phyloP scores from a whole-genome alignment of 2,113 vertebrate species.

The Hyaena hyaena region DNA sequence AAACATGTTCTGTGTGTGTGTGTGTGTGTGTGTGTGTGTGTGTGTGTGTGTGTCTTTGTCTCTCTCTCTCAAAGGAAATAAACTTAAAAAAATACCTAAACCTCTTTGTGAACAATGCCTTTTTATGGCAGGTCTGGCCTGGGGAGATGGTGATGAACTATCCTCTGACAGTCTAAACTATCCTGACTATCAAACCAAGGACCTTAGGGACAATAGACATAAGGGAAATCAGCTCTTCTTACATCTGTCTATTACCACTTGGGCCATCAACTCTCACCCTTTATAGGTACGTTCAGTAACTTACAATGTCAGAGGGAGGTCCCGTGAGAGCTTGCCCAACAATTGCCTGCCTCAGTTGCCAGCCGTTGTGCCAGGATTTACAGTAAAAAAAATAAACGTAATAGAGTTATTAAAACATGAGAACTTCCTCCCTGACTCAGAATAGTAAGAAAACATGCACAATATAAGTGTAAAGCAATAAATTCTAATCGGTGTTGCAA shows the following conservation, averaged over 20 bases:
- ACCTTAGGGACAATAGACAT: not conserved
- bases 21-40: too few species aligned
- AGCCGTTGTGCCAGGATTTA: not conserved
- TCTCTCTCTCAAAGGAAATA: too few species aligned
- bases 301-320: not conserved
- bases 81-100: not conserved
- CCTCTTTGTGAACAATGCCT: not conserved
- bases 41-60: too few species aligned
- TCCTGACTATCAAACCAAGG: not conserved
- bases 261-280: not conserved
- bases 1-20: too few species aligned
- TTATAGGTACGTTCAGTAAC: not conserved
- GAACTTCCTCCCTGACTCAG: constrained; percentile 46
- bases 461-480: constrained; percentile 18
- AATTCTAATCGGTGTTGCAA: constrained; percentile 54
- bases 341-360: not conserved
- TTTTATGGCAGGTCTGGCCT: not conserved
- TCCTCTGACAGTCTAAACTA: not conserved
- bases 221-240: not conserved
- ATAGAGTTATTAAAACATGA: constrained; percentile 36
- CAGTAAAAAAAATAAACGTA: not conserved
- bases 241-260: not conserved
- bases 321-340: not conserved
- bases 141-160: not conserved
- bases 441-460: constrained; percentile 40